Base-by-base conservation (phyloP, 2,888 invertebrate genomes). In the Oligia latruncula region DNA sequence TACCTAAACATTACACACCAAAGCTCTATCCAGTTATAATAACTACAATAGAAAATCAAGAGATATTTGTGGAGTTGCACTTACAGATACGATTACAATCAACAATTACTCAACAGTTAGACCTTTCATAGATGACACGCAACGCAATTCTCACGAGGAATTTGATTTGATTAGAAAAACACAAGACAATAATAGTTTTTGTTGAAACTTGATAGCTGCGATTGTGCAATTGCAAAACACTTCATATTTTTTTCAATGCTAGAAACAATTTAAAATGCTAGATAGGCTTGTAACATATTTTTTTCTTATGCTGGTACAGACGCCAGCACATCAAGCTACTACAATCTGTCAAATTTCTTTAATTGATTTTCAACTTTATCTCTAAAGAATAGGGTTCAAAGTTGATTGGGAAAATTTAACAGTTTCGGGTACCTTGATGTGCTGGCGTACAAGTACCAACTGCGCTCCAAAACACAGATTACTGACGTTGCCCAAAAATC, bases 121-220 rank as follows among this genome's bases (percentile, higher is more conserved):
- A 76, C 15, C 78, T 60, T 85, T 84, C 85, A 85, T 13, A 76
- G 67, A 81, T 76, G 62, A 76, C 85, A 84, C 85, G 84, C 86
- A 52, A 71, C 5, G 60, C 23, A 43, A 67, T 78, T 77, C 83
- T 70, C 77, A 78, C 77, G 74, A 86, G 71, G 81, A 81, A 81
- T 66, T 62, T 2, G 29, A 35, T 68, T 84, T 77, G 29, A 76
- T 71, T 84, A 66, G 35, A 72, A 68, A n/a, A 65, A 77, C 11
- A 80, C 40, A 49, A 64, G 17, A 35, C 1, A 35, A 35, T 46
- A 43, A 71, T 64, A 46, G 55, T 46, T 79, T 29, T 55, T 71
- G 46, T 71, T 55, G 13, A 23, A 65, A 64, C 46, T 55, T 64
- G n/a, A 80, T 71, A 40, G 20, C 46, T 79, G 15, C 65, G 29